These are phyloP conservation scores for Ametastegia equiseti DNA, from an alignment of 2,888 invertebrate genomes.

Conservation along the genomic window DNA sequence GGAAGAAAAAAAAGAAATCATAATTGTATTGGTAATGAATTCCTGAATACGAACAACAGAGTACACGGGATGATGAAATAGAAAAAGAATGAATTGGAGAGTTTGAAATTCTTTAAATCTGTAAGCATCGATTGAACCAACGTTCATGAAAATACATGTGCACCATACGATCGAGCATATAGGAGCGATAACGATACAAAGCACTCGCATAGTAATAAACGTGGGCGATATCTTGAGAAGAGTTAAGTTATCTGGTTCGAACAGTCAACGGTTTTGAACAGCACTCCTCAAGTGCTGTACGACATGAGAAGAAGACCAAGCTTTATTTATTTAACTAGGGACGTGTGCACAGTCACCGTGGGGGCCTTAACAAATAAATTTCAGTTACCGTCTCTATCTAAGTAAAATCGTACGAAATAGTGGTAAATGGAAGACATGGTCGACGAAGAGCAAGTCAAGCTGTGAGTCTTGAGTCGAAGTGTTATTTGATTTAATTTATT, in stretches of 20 bases:
- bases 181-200: not conserved
- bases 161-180: not conserved
- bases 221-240: conserved; percentile 53
- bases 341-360: conserved; percentile 58
- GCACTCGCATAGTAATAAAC: conserved; percentile 12
- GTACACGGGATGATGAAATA: not conserved
- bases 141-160: conserved; percentile 1
- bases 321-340: conserved; percentile 68
- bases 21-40: not conserved
- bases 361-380: conserved; percentile 50
- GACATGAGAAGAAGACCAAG: conserved; percentile 4
- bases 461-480: conserved; percentile 71
- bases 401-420: conserved; percentile 14
- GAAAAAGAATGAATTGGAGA: not conserved
- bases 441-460: conserved; percentile 70
- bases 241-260: conserved; percentile 67
- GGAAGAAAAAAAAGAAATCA: not conserved
- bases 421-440: conserved; percentile 55
- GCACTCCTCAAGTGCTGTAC: conserved; percentile 1
- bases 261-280: conserved; percentile 51
- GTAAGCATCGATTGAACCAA: not conserved
- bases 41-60: not conserved
- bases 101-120: not conserved
- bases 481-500: not conserved
- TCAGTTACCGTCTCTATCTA: conserved; percentile 47